These are phyloP conservation scores for Hylaea fasciaria DNA, from an alignment of 2,888 invertebrate genomes.

Conservation along the genomic window DNA sequence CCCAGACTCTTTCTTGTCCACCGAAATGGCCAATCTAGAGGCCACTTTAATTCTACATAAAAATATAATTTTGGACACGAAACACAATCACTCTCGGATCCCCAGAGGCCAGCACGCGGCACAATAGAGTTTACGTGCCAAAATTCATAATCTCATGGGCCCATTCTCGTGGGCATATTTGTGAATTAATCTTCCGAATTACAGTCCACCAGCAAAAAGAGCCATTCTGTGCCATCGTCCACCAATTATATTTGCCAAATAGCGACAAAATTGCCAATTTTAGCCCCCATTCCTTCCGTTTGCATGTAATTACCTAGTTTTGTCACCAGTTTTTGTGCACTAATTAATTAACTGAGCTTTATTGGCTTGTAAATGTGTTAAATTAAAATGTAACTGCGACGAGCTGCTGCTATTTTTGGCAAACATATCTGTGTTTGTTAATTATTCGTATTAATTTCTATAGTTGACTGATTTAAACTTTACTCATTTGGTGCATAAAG, in stretches of 20 bases:
- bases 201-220: conserved; percentile 62
- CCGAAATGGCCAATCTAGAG: too few relatives aligned
- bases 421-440: conserved; percentile 2
- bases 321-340: conserved; percentile 46
- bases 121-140: conserved; percentile 56
- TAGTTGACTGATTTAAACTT: too few relatives aligned
- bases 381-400: conserved; percentile 2
- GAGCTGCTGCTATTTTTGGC: conserved; percentile 13
- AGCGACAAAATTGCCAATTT: conserved; percentile 74
- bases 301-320: conserved; percentile 65
- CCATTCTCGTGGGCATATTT: conserved; percentile 64
- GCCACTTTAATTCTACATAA: conserved; percentile 22
- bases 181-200: conserved; percentile 72
- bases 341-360: conserved; percentile 31
- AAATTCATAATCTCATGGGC: conserved; percentile 72
- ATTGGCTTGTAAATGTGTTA: conserved; percentile 6
- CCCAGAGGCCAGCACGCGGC: conserved; percentile 8
- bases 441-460: neutral
- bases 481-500: too few relatives aligned
- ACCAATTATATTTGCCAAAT: conserved; percentile 74
- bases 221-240: conserved; percentile 61
- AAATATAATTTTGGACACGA: neutral
- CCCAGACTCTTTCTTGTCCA: too few relatives aligned
- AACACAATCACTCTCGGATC: conserved; percentile 16
- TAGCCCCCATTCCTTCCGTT: conserved; percentile 70